phyloP scores from a whole-genome alignment of 2,888 invertebrate genomes.

The Lampropteryx suffumata region DNA sequence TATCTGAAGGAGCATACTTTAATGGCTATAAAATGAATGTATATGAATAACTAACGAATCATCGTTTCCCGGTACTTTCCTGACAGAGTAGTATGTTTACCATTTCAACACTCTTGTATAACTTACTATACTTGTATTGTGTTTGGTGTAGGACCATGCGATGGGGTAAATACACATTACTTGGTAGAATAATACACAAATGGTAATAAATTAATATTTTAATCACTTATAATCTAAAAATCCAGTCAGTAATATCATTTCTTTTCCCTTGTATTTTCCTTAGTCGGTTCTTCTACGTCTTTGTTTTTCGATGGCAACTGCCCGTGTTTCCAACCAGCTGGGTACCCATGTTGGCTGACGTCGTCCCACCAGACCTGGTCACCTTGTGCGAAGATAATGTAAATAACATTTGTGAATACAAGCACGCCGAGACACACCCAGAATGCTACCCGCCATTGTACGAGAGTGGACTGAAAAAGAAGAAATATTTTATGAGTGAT shows the following conservation, averaged over 20 bases:
- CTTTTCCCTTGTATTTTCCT: constrained; percentile 47
- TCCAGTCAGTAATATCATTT: constrained; percentile 9
- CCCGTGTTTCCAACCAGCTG: constrained; percentile 66
- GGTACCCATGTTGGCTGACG: constrained; percentile 74
- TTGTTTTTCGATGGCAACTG: constrained; percentile 50
- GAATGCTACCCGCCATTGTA: constrained; percentile 90
- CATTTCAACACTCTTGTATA: too few species aligned
- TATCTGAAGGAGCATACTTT: too few species aligned
- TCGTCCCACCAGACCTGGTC: constrained; percentile 91
- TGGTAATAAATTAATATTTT: constrained; percentile 1
- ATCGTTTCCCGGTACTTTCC: too few species aligned
- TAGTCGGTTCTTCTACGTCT: constrained; percentile 55
- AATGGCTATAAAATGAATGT: too few species aligned
- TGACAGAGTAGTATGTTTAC: too few species aligned
- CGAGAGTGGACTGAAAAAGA: constrained; percentile 78
- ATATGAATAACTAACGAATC: too few species aligned
- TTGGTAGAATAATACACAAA: not conserved
- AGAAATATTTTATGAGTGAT: too few species aligned
- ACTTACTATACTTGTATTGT: too few species aligned
- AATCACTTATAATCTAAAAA: not conserved
- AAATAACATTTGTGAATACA: constrained; percentile 86
- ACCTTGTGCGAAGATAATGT: constrained; percentile 87
- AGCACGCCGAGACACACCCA: constrained; percentile 90
- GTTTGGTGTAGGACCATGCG: too few species aligned
- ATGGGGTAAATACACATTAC: too few species aligned